These are phyloP conservation scores for Elephantulus edwardii DNA, from an alignment of 2,113 vertebrate genomes.

Conservation along the genomic window DNA sequence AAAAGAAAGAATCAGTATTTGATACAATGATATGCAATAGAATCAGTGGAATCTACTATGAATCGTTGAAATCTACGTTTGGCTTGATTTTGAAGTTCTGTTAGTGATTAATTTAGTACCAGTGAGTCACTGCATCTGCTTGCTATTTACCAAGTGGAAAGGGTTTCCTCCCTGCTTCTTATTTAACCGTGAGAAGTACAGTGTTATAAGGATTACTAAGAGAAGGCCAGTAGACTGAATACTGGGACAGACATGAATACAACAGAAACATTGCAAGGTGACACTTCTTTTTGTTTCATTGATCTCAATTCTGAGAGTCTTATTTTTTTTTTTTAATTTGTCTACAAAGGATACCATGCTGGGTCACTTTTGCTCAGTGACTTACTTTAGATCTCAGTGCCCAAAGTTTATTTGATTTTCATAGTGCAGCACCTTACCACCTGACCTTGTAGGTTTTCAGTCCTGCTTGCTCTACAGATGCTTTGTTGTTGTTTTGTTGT, in stretches of 20 bases:
- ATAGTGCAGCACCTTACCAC: not conserved
- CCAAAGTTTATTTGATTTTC: not conserved
- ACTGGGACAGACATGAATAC: conserved; percentile 40
- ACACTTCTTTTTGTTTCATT: not conserved
- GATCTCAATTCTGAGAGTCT: conserved; percentile 3
- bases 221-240: conserved; percentile 44
- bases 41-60: conserved; percentile 49
- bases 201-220: conserved; percentile 69
- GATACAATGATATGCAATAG: conserved; percentile 30
- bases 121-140: conserved; percentile 70
- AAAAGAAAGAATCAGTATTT: conserved; percentile 13
- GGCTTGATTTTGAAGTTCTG: conserved; percentile 54
- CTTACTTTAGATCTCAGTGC: not conserved
- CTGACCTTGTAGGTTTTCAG: not conserved
- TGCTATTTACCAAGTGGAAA: conserved; percentile 70
- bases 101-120: conserved; percentile 61
- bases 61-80: conserved; percentile 39
- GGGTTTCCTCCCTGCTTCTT: conserved; percentile 75
- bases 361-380: not conserved
- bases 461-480: not conserved
- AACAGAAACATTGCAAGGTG: conserved; percentile 17
- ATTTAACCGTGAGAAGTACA: conserved; percentile 69
- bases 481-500: not conserved
- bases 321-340: conserved; percentile 27
- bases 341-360: not conserved